phyloP scores from a whole-genome alignment of 1,140 invertebrate genomes.

The Latrodectus geometricus region DNA sequence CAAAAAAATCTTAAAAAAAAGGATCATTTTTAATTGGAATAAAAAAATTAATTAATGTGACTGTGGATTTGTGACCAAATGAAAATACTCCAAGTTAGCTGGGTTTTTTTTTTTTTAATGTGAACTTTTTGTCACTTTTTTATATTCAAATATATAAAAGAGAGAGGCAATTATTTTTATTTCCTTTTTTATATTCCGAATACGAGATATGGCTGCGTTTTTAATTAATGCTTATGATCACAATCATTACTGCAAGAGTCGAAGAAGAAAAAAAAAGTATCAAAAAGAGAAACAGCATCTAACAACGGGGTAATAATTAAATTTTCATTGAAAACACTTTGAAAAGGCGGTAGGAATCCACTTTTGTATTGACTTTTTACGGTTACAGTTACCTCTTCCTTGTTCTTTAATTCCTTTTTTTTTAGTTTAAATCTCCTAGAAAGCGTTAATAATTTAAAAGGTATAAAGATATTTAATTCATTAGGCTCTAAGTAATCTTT shows the following conservation, averaged over 20 bases:
- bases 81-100: not conserved
- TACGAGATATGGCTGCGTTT: not conserved
- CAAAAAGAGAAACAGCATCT: not conserved
- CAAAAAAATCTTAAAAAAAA: slow-evolving; percentile 13
- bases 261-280: not conserved
- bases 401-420: too few species aligned
- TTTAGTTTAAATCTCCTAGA: too few species aligned
- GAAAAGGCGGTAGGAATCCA: too few species aligned
- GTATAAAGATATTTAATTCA: too few species aligned
- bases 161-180: not conserved
- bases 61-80: slow-evolving; percentile 19
- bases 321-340: too few species aligned
- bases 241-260: not conserved
- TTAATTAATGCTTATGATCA: not conserved
- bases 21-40: slow-evolving; percentile 48
- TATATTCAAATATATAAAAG: not conserved
- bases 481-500: too few species aligned
- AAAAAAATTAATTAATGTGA: slow-evolving; percentile 51
- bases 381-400: too few species aligned
- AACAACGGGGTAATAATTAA: too few species aligned
- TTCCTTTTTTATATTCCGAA: too few species aligned
- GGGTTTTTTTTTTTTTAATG: slow-evolving; percentile 2
- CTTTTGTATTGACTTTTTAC: too few species aligned
- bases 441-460: too few species aligned
- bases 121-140: not conserved